Percentiles rank a stretch among this genome's conserved stretches.
These are phyloP conservation scores for Microhierax caerulescens DNA, from an alignment of 2,797 vertebrate species.

Conservation along the genomic window DNA sequence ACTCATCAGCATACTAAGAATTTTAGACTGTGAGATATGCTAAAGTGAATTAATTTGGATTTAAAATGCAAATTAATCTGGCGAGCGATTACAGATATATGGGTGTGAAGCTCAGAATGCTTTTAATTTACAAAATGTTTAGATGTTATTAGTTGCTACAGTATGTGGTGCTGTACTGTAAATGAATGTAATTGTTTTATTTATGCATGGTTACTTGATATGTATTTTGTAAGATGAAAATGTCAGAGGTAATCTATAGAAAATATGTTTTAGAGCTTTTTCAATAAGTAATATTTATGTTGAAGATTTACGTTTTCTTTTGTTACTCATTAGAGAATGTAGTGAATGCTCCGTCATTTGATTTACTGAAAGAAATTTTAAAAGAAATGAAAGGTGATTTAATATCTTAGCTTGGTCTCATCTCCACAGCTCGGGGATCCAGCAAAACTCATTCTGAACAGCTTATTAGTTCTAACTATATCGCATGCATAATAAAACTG, in stretches of 20 bases:
- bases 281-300: slow-evolving; percentile 87
- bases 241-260: slow-evolving; percentile 71
- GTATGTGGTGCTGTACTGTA: slow-evolving; percentile 74
- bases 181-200: slow-evolving; percentile 81
- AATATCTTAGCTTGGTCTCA: slow-evolving; percentile 99
- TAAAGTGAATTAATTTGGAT: slow-evolving; percentile 99
- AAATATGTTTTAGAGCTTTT: slow-evolving; percentile 74
- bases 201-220: slow-evolving; percentile 75
- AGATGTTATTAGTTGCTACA: slow-evolving; percentile 83
- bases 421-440: slow-evolving; percentile 94
- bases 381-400: slow-evolving; percentile 99
- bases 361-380: slow-evolving; percentile 96
- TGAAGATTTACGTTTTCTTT: slow-evolving; percentile 86
- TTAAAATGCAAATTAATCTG: slow-evolving; percentile 99
- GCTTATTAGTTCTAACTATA: slow-evolving; percentile 99
- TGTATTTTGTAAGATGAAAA: slow-evolving; percentile 73
- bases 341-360: slow-evolving; percentile 90
- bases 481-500: slow-evolving; percentile 99
- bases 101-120: slow-evolving; percentile 84
- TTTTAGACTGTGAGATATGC: slow-evolving; percentile 93
- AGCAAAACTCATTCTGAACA: slow-evolving; percentile 93
- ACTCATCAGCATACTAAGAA: slow-evolving; percentile 95
- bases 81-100: slow-evolving; percentile 91
- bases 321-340: slow-evolving; percentile 90
- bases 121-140: slow-evolving; percentile 86